A percentile compares a stretch with the other conserved stretches of the same genome.
Conservation (phyloP, 2,888 invertebrate genomes). For the Molorchus minor region DNA sequence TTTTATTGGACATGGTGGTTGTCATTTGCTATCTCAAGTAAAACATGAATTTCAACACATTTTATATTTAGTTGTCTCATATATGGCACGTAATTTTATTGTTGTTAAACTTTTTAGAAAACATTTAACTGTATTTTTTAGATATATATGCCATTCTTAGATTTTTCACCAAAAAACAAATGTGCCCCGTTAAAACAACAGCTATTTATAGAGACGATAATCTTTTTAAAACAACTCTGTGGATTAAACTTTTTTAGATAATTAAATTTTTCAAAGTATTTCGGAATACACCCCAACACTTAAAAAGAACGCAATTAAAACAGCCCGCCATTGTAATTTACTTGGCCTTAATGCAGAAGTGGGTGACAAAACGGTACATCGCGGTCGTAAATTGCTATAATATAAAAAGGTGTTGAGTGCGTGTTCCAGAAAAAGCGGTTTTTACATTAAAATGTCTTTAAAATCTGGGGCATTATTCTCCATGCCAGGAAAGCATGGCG, state of each 20-base stretch:
- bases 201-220: too few species aligned
- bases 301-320: not conserved
- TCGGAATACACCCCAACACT: not conserved
- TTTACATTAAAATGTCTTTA: slow-evolving; percentile 18
- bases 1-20: too few species aligned
- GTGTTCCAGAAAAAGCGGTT: slow-evolving; percentile 4
- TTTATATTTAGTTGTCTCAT: too few species aligned
- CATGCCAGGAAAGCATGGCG: not conserved
- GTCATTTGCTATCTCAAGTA: too few species aligned
- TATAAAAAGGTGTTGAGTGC: slow-evolving; percentile 10
- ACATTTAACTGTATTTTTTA: too few species aligned
- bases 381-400: slow-evolving; percentile 4
- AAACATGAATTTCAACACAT: too few species aligned
- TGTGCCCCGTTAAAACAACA: too few species aligned
- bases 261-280: not conserved
- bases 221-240: too few species aligned
- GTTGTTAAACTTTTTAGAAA: too few species aligned
- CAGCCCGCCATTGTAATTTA: not conserved
- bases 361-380: slow-evolving; percentile 9
- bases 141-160: too few species aligned
- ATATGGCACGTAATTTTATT: too few species aligned
- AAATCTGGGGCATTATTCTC: slow-evolving; percentile 19
- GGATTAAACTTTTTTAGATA: not conserved
- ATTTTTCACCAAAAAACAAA: too few species aligned
- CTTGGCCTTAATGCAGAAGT: not conserved